Percentiles rank a stretch among this genome's conserved stretches.
These are phyloP conservation scores for Drosophila merina DNA, from an alignment of 2,888 invertebrate species.

Conservation along the genomic window DNA sequence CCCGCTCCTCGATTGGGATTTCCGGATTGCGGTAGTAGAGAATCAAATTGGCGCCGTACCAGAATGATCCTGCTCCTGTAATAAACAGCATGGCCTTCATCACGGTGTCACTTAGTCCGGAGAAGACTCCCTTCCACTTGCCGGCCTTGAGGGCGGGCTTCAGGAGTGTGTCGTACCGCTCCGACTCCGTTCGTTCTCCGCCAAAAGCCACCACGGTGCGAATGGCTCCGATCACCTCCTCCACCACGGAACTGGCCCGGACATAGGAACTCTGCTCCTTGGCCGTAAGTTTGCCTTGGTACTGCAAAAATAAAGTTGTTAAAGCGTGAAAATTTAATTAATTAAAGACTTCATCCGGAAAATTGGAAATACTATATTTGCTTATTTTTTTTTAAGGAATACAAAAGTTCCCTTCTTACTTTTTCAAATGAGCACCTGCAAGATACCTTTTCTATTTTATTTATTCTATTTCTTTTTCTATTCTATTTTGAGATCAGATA, in stretches of 20 bases:
- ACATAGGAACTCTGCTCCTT: slow-evolving; percentile 89
- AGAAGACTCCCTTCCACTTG: slow-evolving; percentile 86
- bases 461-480: not conserved
- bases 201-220: slow-evolving; percentile 91
- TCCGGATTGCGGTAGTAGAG: slow-evolving; percentile 86
- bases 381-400: no score
- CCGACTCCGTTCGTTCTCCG: slow-evolving; percentile 89
- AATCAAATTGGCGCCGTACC: slow-evolving; percentile 91
- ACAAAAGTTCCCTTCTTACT: no score
- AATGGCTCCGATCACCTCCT: slow-evolving; percentile 89
- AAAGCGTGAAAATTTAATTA: no score
- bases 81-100: slow-evolving; percentile 90
- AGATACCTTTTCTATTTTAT: slow-evolving; percentile 7
- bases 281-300: slow-evolving; percentile 87
- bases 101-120: slow-evolving; percentile 88
- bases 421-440: no score
- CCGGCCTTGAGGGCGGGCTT: slow-evolving; percentile 87
- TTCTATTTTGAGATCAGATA: slow-evolving; percentile 17
- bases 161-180: slow-evolving; percentile 84
- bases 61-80: slow-evolving; percentile 89
- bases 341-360: no score
- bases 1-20: slow-evolving; percentile 84
- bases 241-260: slow-evolving; percentile 89
- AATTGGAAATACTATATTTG: no score
- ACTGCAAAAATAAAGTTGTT: slow-evolving; percentile 78